Base-by-base conservation (phyloP, 1,140 invertebrate species). In the Trissolcus basalis region DNA sequence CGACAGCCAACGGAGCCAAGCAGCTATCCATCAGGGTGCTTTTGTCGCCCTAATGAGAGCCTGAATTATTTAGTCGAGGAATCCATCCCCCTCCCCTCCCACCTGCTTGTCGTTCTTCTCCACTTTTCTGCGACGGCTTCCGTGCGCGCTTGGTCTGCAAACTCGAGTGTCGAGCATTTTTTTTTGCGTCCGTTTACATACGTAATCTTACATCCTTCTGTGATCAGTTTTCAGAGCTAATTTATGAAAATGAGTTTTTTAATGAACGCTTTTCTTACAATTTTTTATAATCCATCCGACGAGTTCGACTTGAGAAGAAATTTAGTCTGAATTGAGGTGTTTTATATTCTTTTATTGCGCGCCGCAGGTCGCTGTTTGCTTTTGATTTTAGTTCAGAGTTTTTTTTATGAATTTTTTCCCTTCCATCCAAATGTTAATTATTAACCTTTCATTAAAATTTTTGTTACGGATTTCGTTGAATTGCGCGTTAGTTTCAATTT, bases 41-140 rank as follows among this genome's bases (percentile, higher is more conserved):
- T 88, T 89, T 89, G 87, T 89, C 87, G 85, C 86, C 86, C 87
- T 89, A 89, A 89, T 89, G 88, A 89, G 88, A 88, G 82, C 79
- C 69, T 89, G 86, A 89, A 89, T 89, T 88, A 89, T 89, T 89
- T 86, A 89, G 78, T 78, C 77, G 81, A 75, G 80, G 81, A 82
- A 83, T 74, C 73, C 77, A 74, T 55, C 68, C 68, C 48, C 47
- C 39, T 32, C 44, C 15, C 39, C 16, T 12, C 32, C 14, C 33
- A 33, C 43, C 43, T 12, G n/a, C 43, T 8, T 39, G 14, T 15
- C 43, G 47, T 68, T 68, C 63, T 72, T 79, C 70, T 77, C 43
- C 78, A 58, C 75, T 75, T 79, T 75, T 79, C 77, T 74, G 71
- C 80, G 56, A 59, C 53, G 56, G 58, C 67, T 77, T 71, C 67